Conservation (phyloP, 2,113 vertebrate species). For the Epinephelus moara region DNA sequence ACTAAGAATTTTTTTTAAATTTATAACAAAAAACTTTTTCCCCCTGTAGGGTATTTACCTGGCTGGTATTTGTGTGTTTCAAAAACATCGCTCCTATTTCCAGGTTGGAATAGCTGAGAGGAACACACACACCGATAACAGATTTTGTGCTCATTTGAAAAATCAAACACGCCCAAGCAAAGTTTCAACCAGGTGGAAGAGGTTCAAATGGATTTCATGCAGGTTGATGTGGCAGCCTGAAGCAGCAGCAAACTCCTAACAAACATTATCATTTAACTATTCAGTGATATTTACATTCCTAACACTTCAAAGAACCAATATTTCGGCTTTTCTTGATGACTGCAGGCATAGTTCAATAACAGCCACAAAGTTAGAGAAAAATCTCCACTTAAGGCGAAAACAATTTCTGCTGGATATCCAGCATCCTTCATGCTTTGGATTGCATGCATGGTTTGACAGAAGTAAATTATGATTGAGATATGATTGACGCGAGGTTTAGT, state of each 20-base stretch:
- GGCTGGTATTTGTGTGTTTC: neutral
- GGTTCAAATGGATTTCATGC: slow-evolving; percentile 32
- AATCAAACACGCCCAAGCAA: slow-evolving; percentile 20
- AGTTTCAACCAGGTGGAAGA: slow-evolving; percentile 21
- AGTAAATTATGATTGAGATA: neutral
- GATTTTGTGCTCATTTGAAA: slow-evolving; percentile 43
- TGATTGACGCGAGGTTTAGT: neutral
- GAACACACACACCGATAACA: slow-evolving; percentile 30
- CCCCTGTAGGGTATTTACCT: slow-evolving; percentile 1
- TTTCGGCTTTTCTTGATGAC: neutral
- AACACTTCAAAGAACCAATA: slow-evolving; percentile 11
- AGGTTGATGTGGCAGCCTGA: neutral
- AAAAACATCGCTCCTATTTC: neutral
- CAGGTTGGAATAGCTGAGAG: slow-evolving; percentile 10
- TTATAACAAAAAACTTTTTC: slow-evolving; percentile 16
- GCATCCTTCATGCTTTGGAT: neutral
- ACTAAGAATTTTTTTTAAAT: slow-evolving; percentile 10
- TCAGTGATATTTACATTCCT: slow-evolving; percentile 39
- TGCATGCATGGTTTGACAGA: neutral
- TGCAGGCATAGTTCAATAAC: slow-evolving; percentile 30
- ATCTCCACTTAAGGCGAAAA: neutral
- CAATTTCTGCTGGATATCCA: neutral
- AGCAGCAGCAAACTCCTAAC: neutral
- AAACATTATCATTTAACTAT: slow-evolving; percentile 29
- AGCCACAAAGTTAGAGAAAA: neutral